Conservation (phyloP, 2,113 vertebrate species). For the Chunga burmeisteri region DNA sequence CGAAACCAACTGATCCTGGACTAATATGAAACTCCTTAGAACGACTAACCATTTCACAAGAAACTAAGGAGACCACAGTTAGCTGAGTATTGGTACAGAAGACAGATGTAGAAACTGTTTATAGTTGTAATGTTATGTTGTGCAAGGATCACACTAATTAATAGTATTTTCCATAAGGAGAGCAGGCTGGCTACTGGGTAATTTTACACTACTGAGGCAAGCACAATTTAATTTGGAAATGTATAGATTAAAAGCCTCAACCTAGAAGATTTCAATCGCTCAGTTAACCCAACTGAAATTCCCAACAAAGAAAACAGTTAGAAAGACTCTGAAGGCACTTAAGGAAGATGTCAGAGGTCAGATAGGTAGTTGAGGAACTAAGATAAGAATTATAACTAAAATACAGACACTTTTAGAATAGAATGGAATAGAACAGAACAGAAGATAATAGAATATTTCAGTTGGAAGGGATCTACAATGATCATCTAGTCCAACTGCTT, state of each 20-base stretch:
- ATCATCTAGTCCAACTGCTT: background rate
- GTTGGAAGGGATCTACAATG: fast-evolving
- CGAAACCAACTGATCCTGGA: background rate
- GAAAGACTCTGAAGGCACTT: background rate
- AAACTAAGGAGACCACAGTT: background rate
- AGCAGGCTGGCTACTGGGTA: background rate
- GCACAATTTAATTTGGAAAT: background rate
- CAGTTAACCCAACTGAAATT: background rate
- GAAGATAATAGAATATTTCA: background rate
- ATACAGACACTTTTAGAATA: background rate
- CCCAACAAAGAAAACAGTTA: background rate
- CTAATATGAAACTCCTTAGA: background rate
- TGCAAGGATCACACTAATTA: background rate
- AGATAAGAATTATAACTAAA: background rate
- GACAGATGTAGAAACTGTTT: background rate
- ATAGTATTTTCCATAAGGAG: background rate
- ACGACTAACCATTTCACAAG: background rate
- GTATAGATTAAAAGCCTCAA: background rate
- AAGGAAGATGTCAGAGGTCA: background rate
- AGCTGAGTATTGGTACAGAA: background rate
- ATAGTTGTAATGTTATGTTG: background rate
- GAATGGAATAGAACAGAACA: background rate
- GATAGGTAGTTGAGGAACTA: background rate
- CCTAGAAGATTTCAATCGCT: background rate
- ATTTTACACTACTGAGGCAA: background rate